A percentile compares a stretch with the other conserved stretches of the same genome.
These are phyloP conservation scores for Sus cebifrons DNA, from an alignment of 2,797 vertebrate species.

Conservation along the genomic window DNA sequence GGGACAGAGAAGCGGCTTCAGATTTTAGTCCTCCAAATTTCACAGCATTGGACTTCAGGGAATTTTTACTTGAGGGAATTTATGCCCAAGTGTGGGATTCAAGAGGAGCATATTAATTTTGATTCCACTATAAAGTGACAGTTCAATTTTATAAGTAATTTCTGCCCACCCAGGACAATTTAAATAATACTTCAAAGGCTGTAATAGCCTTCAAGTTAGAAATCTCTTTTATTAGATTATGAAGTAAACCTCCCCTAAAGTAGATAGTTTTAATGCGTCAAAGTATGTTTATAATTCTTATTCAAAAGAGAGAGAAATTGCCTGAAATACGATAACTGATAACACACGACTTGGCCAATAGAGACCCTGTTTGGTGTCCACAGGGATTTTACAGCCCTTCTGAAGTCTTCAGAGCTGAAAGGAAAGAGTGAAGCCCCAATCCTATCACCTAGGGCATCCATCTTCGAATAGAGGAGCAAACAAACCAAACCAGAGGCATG, in stretches of 20 bases:
- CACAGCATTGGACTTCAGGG: conserved; percentile 54
- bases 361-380: conserved; percentile 58
- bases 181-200: conserved; percentile 85
- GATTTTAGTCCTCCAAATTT: conserved; percentile 31
- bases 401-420: conserved; percentile 36
- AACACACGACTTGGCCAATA: conserved; percentile 45
- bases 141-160: conserved; percentile 72
- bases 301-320: conserved; percentile 67
- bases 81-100: background rate
- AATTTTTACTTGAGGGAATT: conserved; percentile 49
- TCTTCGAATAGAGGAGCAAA: background rate
- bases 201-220: conserved; percentile 78
- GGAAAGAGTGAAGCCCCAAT: background rate
- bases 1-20: background rate
- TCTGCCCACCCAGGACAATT: conserved; percentile 71
- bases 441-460: background rate
- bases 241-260: conserved; percentile 78
- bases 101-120: conserved; percentile 68
- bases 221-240: conserved; percentile 73
- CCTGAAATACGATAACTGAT: conserved; percentile 65
- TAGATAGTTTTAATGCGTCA: conserved; percentile 78
- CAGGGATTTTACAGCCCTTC: background rate
- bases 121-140: conserved; percentile 63
- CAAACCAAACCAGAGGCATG: background rate
- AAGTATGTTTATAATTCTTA: conserved; percentile 80